A percentile compares a stretch with the other conserved stretches of the same genome.
Conservation (phyloP, 2,113 vertebrate genomes). For the Cromileptes altivelis region DNA sequence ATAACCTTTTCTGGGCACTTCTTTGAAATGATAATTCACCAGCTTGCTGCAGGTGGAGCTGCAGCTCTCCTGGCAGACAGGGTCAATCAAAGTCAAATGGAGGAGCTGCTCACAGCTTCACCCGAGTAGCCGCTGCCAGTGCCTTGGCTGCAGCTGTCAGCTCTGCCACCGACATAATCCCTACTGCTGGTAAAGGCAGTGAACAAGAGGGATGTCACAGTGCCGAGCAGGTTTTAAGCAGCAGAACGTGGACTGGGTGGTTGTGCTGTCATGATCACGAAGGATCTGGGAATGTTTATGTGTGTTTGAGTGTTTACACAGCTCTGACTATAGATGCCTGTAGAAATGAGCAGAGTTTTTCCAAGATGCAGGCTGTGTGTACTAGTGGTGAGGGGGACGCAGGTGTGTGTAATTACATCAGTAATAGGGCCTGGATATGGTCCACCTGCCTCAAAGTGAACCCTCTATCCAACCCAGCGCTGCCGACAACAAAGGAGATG, state of each 20-base stretch:
- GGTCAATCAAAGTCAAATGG: constrained; percentile 83
- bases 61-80: constrained; percentile 63
- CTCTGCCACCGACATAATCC: constrained; percentile 53
- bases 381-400: constrained; percentile 66
- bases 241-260: neutral
- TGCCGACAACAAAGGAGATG: constrained; percentile 75
- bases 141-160: constrained; percentile 62
- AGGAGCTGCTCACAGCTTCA: constrained; percentile 62
- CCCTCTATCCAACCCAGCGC: constrained; percentile 63
- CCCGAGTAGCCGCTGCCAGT: constrained; percentile 48
- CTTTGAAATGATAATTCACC: constrained; percentile 86
- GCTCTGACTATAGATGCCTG: constrained; percentile 31
- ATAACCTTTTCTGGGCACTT: constrained; percentile 83
- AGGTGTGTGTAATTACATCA: constrained; percentile 86
- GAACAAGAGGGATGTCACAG: constrained; percentile 35
- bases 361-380: constrained; percentile 52
- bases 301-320: constrained; percentile 59
- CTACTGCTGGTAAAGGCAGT: constrained; percentile 40
- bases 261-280: constrained; percentile 16
- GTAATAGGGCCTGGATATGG: constrained; percentile 84
- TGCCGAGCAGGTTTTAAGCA: constrained; percentile 36
- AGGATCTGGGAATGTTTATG: constrained; percentile 22
- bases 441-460: constrained; percentile 83
- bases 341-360: constrained; percentile 45
- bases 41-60: constrained; percentile 76